Evolutionary conservation across 2,113 vertebrate species (phyloP).

Genomic region (Anthoscopus minutus): DNA sequence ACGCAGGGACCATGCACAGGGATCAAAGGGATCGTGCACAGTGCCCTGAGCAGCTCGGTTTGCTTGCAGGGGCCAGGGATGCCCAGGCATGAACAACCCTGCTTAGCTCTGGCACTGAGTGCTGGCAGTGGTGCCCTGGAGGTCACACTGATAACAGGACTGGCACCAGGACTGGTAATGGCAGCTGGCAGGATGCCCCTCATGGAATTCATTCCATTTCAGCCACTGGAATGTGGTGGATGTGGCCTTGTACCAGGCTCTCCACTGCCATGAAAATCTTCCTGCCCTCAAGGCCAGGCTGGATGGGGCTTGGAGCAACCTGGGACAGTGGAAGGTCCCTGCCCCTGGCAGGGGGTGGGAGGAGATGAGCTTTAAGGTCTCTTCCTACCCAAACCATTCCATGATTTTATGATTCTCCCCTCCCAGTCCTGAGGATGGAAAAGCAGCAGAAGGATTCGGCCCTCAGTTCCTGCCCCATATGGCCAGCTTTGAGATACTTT

Average conservation of each 20-base stretch:
- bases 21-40: background rate
- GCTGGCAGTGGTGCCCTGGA: background rate
- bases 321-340: background rate
- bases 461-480: fast-evolving
- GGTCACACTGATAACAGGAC: background rate
- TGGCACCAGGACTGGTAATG: background rate
- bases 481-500: background rate
- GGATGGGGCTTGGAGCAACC: background rate
- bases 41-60: background rate
- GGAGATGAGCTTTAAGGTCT: background rate
- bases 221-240: background rate
- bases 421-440: background rate
- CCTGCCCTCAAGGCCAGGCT: background rate
- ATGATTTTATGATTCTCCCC: background rate
- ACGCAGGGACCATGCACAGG: background rate
- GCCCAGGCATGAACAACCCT: background rate
- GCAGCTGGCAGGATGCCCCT: background rate
- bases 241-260: background rate
- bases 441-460: background rate
- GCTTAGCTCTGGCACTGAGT: background rate
- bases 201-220: background rate
- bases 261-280: background rate
- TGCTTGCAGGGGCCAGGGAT: background rate
- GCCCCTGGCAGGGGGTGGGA: background rate
- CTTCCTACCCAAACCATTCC: background rate